Evolutionary conservation across 2,888 invertebrate genomes (phyloP), one percentile per base, ranked within the genome.

Genomic region (Augochlorella aurata): DNA sequence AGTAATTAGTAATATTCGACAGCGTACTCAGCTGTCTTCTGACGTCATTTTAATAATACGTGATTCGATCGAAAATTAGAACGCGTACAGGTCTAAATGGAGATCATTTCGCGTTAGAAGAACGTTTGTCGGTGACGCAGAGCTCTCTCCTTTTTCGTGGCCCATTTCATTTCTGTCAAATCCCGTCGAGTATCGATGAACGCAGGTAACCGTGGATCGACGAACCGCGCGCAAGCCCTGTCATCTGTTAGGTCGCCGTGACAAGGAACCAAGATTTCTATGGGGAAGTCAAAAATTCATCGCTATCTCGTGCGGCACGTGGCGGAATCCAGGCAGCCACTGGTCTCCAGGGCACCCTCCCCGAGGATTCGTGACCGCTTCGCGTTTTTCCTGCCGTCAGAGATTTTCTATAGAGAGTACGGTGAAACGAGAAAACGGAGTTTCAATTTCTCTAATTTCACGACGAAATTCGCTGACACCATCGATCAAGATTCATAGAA

Each of bases 221-320:
- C 50, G 58, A 52, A 44, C 67, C 63, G 47, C 50, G 75, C 38
- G 77, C 50, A 72, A 82, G 81, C 76, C 12, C 44, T 54, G 78
- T 74, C 68, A 75, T 74, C 77, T 63, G 78, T 85, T 82, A 63
- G 68, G 50, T 54, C 58, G 74, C 21, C 80, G 84, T 82, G 87
- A 87, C 81, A 79, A 79, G 77, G 81, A 87, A 82, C 72, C 82
- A n/a, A 75, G 82, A 84, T 87, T 84, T 84, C 87, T 82, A 84
- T 69, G 69, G 82, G 74, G 47, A 70, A 81, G 79, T 82, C 77
- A 80, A 82, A 86, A 85, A 86, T 84, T 84, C 86, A 86, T 86
- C 78, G 84, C 82, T 82, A 82, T 72, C 79, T 77, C 67, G 71
- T 68, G 72, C 75, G 78, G 75, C 86, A 80, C 85, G 78, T 74